Evolutionary conservation across 2,888 invertebrate species (phyloP).

Genomic region (Synanthedon tipuliformis): DNA sequence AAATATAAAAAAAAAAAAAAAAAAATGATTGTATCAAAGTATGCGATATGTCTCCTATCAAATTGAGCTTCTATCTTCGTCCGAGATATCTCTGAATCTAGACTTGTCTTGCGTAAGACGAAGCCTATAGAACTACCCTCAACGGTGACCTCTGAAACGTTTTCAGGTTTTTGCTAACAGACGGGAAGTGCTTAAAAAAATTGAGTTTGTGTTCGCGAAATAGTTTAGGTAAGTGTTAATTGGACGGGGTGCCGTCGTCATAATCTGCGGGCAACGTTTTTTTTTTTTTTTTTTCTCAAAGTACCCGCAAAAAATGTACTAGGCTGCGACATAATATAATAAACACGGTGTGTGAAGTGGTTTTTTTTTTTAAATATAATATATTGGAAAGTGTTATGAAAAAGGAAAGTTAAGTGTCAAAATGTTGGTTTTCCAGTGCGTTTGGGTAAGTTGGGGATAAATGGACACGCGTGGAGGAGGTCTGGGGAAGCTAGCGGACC

Average conservation of each 20-base stretch:
- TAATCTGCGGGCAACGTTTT: constrained; percentile 42
- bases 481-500: constrained; percentile 14
- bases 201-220: not conserved
- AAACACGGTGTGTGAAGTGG: not conserved
- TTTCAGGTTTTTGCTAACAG: too few relatives aligned
- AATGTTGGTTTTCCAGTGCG: constrained; percentile 20
- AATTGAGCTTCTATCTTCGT: too few relatives aligned
- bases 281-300: not conserved
- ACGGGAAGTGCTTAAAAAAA: too few relatives aligned
- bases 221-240: constrained; percentile 1
- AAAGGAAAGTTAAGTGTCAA: constrained; percentile 3
- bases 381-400: too few relatives aligned
- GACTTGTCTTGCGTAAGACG: too few relatives aligned
- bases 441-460: constrained; percentile 4
- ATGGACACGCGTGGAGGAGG: constrained; percentile 11
- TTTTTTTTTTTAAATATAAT: too few relatives aligned
- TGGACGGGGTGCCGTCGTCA: constrained; percentile 35
- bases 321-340: not conserved
- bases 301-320: constrained; percentile 7
- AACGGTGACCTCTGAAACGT: too few relatives aligned
- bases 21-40: too few relatives aligned
- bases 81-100: too few relatives aligned
- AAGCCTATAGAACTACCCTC: too few relatives aligned
- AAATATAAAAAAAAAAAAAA: too few relatives aligned
- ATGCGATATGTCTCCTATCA: too few relatives aligned